Evolutionary conservation across 2,888 invertebrate species (phyloP), one percentile per base, ranked within the genome.

Genomic region (Lasioglossum oenotherae): DNA sequence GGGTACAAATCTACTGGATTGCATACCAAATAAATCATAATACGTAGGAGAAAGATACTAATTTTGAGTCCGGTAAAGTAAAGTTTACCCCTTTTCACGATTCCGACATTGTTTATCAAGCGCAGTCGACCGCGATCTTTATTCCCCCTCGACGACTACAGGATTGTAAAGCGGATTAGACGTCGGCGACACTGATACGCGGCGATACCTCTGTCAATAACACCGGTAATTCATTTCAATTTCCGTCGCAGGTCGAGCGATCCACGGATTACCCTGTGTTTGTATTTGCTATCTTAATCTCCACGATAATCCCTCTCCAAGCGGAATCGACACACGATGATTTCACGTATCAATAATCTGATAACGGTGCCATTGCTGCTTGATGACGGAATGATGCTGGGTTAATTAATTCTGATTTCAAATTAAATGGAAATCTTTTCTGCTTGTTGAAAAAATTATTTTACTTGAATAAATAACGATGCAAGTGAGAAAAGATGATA

Each of bases 61-160:
- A 31, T 31, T 31, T 31, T 31, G 31, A 31, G 31, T 31, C 31
- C 31, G 31, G 31, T 31, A 1, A 31, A 31, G 31, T 31, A 31
- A 31, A 31, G 31, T 31, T 31, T 2, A 31, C 31, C 1, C 31
- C 53, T 69, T 57, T 67, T 35, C 67, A 31, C 67, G 46, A 35
- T 23, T 64, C 53, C 23, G 44, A 72, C 60, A 46, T 73, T 57
- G 85, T 84, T 74, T 27, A 46, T 57, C 27, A 41, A 67, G 67
- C 14, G 14, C 41, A 14, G 31, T 57, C 4, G 60, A 23, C 2
- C 35, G 6, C 23, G 16, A 4, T 27, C 49, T n/a, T 53, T 53
- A 44, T 49, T 49, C 44, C 35, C 35, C 46, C 23, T 23, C 23
- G 14, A 35, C 31, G 31, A n/a, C 16, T n/a, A 3, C 27, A 4